Evolutionary conservation across 2,797 vertebrate species (phyloP), one percentile per base, ranked within the genome.

Genomic region (Chaenodraco wilsoni): DNA sequence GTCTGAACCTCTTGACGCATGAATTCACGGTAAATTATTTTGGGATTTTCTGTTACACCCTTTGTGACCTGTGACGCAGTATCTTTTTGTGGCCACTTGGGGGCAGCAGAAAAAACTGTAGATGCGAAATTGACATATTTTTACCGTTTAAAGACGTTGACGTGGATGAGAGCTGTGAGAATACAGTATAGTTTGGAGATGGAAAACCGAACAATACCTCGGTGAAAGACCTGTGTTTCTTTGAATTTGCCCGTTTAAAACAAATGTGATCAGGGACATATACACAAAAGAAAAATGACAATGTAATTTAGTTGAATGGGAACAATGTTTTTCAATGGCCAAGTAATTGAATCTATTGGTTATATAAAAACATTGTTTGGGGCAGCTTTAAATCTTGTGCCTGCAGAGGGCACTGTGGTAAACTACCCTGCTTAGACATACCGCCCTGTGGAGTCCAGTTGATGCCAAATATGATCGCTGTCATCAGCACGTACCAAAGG

Each of bases 371-470:
- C 1, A 52, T 33, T 56, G 9, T 57, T 45, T 17, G 57, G 45
- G 76, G 54, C 11, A 67, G 71, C 65, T 79, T 79, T 50, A 64
- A 68, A 55, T 49, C 15, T 54, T 50, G 40, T 62, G 19, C 41
- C 51, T 65, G 49, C 67, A 40, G 16, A 57, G 33, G 55, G 23
- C 40, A 16, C 45, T 77, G 58, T 50, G 62, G 12, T 67, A 50
- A 58, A 69, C 23, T 2, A 54, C 8, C 44, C 46, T 15, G 16
- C 19, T 52, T 55, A 11, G 72, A 85, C 78, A 74, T 49, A 46
- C n/a, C n/a, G 65, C 76, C 69, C 40, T 69, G 70, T 60, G 67
- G 17, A 74, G 55, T 40, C 19, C 13, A 67, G 65, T 85, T 84
- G 68, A 45, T 69, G 48, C 58, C 65, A 80, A 37, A 79, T 75